These are phyloP conservation scores for Cylloceria caligata DNA, from an alignment of 2,888 invertebrate species.

Conservation along the genomic window DNA sequence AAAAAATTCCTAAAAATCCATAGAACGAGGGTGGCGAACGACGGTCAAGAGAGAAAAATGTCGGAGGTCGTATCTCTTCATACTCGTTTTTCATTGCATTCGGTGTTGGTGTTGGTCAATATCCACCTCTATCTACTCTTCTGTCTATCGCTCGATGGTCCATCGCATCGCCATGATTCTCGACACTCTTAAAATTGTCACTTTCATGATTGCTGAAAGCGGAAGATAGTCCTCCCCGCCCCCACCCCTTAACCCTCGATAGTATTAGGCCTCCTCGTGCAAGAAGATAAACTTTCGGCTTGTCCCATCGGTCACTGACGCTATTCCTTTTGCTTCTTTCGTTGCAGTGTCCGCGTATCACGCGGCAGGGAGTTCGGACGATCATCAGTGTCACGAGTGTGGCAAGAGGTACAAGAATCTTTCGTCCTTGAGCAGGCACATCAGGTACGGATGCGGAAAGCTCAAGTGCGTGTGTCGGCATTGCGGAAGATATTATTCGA, in stretches of 20 bases:
- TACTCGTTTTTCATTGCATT: conserved; percentile 23
- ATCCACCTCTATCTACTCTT: background rate
- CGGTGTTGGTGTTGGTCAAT: conserved; percentile 37
- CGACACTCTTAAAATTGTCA: conserved; percentile 6
- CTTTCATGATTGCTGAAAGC: background rate
- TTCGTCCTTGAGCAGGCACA: conserved; percentile 80
- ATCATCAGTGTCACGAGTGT: conserved; percentile 76
- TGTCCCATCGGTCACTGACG: conserved; percentile 66
- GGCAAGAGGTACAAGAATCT: conserved; percentile 79
- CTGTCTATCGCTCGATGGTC: conserved; percentile 2
- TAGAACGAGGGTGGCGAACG: background rate
- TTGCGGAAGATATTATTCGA: conserved; percentile 79
- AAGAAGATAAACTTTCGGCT: conserved; percentile 26
- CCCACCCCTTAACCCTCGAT: background rate
- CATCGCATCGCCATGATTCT: conserved; percentile 11
- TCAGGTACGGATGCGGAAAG: conserved; percentile 81
- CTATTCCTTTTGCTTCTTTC: conserved; percentile 73
- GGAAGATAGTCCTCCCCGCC: background rate
- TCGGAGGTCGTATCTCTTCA: conserved; percentile 12
- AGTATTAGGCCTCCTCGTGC: background rate
- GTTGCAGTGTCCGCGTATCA: conserved; percentile 75
- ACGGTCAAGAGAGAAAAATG: conserved; percentile 18
- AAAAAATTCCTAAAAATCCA: conserved; percentile 14
- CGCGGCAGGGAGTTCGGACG: conserved; percentile 63
- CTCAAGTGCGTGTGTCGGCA: conserved; percentile 77